Evolutionary conservation across 2,888 invertebrate species (phyloP), one percentile per base, ranked within the genome.

Genomic region (Horisme vitalbata): DNA sequence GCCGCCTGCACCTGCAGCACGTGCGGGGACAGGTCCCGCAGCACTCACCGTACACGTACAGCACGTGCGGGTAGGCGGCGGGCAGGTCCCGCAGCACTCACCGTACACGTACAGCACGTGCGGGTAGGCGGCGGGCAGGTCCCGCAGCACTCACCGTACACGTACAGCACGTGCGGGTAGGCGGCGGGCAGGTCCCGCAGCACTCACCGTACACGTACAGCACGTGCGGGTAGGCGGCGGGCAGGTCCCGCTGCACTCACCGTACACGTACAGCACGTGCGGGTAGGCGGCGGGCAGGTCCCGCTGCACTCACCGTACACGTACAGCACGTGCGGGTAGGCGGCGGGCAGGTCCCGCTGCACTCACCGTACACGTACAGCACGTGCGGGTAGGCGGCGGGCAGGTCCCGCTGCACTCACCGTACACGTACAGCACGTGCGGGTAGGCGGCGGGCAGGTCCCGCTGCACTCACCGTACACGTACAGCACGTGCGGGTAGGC

Each of bases 321-420:
- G 54, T 71, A 68, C 14, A 82, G 65, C 21, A 81, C 37, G 45
- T 63, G 70, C 58, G 81, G 74, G 68, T 77, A 76, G 48, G 72
- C 54, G 36, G 7, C 35, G 15, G 45, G 11, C 11, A 14, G 68
- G 31, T 9, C 39, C 47, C 69, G 66, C 67, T 52, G 56, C 60
- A 48, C 65, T 56, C 66, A 10, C 11, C 39, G 55, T 35, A 35
- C 63, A 51, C 65, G 54, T 71, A 68, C 14, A 82, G 65, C 21
- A 81, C 37, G 45, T 63, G 70, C 58, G 81, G 74, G 68, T 77
- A 76, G 48, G 72, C 54, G 36, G 7, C 35, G 15, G 45, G 82
- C 52, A 93, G 92, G 91, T 94, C 94, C 64, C 96, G 91, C 64
- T 92, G 93, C 81, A 95, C 95, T 90, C 93, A 93, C 45, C 94